Percentiles rank a stretch among this genome's conserved stretches.
phyloP scores from a whole-genome alignment of 2,888 invertebrate species.

The Yponomeuta cagnagella region DNA sequence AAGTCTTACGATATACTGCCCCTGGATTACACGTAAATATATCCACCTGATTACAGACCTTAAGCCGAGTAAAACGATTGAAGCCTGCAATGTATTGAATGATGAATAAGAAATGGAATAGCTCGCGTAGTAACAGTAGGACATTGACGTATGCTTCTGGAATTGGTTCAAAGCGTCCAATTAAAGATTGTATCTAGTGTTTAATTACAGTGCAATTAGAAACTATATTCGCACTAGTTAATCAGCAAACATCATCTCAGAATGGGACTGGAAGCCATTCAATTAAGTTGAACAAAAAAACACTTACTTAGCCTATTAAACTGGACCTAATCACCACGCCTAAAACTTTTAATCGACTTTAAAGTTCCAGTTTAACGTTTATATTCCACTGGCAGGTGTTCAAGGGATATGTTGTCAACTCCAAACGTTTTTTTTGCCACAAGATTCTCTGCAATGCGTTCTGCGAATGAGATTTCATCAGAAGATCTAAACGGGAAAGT shows the following conservation, averaged over 20 bases:
- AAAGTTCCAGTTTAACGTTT: neutral
- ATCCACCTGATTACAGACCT: neutral
- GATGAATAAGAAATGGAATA: neutral
- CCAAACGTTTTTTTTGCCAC: slow-evolving; percentile 40
- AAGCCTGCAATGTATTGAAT: neutral
- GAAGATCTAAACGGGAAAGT: slow-evolving; percentile 29
- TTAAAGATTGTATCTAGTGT: slow-evolving; percentile 27
- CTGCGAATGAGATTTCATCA: slow-evolving; percentile 50
- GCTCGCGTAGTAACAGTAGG: neutral
- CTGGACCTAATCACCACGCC: slow-evolving; percentile 28
- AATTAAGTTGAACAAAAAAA: slow-evolving; percentile 40
- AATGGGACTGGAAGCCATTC: slow-evolving; percentile 38
- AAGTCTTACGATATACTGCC: neutral
- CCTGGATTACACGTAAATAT: neutral
- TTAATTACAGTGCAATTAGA: slow-evolving; percentile 58
- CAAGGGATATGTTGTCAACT: neutral
- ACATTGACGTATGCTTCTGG: neutral
- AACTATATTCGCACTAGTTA: slow-evolving; percentile 44
- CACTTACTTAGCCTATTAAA: slow-evolving; percentile 41
- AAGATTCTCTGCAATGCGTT: slow-evolving; percentile 45
- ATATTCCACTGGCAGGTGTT: neutral
- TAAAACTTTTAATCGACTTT: neutral
- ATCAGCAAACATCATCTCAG: slow-evolving; percentile 42
- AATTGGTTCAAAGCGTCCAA: slow-evolving; percentile 1
- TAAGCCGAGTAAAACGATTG: neutral